phyloP scores from a whole-genome alignment of 2,113 vertebrate genomes.

The Leptobrachium leishanense region DNA sequence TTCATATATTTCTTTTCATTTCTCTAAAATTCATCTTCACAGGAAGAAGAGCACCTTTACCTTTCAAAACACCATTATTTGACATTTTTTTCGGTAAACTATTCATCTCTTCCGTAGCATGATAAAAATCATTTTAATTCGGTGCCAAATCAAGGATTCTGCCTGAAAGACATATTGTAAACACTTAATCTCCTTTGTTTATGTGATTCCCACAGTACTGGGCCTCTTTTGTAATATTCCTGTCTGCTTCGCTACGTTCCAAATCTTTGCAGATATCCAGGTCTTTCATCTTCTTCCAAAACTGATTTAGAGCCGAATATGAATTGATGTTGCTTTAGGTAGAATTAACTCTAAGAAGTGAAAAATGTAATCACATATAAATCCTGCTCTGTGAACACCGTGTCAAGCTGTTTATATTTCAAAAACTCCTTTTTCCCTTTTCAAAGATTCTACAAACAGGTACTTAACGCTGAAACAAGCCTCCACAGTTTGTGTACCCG shows the following conservation, averaged over 20 bases:
- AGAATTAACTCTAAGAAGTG: conserved; percentile 24
- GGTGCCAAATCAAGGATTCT: conserved; percentile 55
- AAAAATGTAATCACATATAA: conserved; percentile 58
- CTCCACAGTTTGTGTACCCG: too few relatives aligned
- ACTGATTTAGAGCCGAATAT: conserved; percentile 56
- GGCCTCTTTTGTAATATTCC: conserved; percentile 56
- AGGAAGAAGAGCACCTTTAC: conserved; percentile 1
- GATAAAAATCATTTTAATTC: conserved; percentile 70
- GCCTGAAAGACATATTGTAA: conserved; percentile 61
- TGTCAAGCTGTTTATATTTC: too few relatives aligned
- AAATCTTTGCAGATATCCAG: conserved; percentile 55
- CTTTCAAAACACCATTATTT: conserved; percentile 47
- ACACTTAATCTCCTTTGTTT: conserved; percentile 59
- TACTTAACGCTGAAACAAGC: too few relatives aligned
- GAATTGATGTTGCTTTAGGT: conserved; percentile 42
- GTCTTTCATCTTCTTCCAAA: conserved; percentile 64
- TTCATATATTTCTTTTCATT: too few relatives aligned
- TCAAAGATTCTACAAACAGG: not conserved
- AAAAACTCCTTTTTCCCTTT: conserved; percentile 21
- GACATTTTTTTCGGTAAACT: conserved; percentile 58
- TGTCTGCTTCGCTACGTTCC: conserved; percentile 54
- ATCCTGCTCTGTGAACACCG: conserved; percentile 9
- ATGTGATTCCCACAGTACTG: conserved; percentile 52
- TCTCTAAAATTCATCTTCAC: too few relatives aligned
- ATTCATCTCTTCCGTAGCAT: conserved; percentile 50